Base-by-base conservation (phyloP, 1,140 invertebrate species). In the Gryon sp. region DNA sequence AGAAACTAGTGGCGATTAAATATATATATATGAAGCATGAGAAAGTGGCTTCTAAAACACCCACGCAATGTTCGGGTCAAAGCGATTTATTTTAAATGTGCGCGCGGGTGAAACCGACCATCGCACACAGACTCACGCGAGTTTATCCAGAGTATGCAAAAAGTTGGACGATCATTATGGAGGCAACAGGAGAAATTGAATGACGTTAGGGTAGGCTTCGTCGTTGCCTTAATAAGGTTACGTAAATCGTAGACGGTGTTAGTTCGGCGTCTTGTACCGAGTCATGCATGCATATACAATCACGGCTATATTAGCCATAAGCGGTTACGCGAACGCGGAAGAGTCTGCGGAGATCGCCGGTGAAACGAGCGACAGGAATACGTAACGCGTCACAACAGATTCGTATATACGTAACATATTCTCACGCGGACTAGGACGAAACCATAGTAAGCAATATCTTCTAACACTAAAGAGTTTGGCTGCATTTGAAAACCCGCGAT, bases 281-380 rank as follows among this genome's bases (percentile, higher is more conserved):
- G 78, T 75, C 68, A 59, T 78, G 78, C 70, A 80, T 78, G 60
- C 70, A 80, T 72, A 55, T 70, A 63, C 60, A 68, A 70, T 68
- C 62, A 43, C 66, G 32, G 59, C n/a, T 60, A 70, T 76, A 76
- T 76, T 79, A 72, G 78, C 63, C 66, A 68, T 80, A 78, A 80
- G 78, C 70, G 75, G 78, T 77, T 77, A 62, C 69, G 75, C 66
- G 75, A 80, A 72, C 75, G 72, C 79, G 79, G 79, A 80, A 78
- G 79, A 80, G 79, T 68, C 79, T 80, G 70, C 50, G 52, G 9
- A 46, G 60, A 72, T 69, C 70, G n/a, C 52, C 32, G 50, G 45
- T 69, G 68, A 79, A 79, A 63, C 55, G 66, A 63, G 34, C 77
- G 66, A 66, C 55, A 41, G 57, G 20, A 28, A 69, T 70, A 78